A percentile compares a stretch with the other conserved stretches of the same genome.
Conservation (phyloP, 2,113 vertebrate species). For the Megaleporinus macrocephalus region DNA sequence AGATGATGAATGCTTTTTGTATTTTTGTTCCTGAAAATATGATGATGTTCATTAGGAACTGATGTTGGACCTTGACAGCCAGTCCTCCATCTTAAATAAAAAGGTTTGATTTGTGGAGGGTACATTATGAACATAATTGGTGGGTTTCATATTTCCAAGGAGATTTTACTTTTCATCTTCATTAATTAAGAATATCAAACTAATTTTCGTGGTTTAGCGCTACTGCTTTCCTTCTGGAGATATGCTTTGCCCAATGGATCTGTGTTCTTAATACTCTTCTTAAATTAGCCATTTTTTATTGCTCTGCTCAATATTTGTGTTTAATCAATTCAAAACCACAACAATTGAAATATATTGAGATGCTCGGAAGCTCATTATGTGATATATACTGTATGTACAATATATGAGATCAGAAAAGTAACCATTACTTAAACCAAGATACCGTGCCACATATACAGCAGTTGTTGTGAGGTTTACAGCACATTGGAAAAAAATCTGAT, state of each 20-base stretch:
- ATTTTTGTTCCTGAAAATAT: slow-evolving; percentile 17
- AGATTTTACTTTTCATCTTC: background rate
- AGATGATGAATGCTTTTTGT: slow-evolving; percentile 32
- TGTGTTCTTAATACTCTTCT: background rate
- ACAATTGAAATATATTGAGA: too few species aligned
- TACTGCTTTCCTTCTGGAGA: background rate
- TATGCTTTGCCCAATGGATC: background rate
- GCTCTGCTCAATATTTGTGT: too few species aligned
- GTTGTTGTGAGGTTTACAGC: too few species aligned
- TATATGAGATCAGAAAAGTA: too few species aligned
- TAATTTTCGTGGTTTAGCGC: background rate
- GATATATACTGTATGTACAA: too few species aligned
- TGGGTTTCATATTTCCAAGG: background rate
- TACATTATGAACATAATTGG: background rate
- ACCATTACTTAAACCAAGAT: too few species aligned
- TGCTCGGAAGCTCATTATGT: too few species aligned
- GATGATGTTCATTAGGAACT: slow-evolving; percentile 14
- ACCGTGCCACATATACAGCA: too few species aligned
- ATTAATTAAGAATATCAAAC: background rate
- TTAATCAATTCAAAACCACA: too few species aligned
- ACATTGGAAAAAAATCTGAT: too few species aligned
- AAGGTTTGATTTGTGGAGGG: background rate
- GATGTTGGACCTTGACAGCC: slow-evolving; percentile 26
- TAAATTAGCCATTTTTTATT: background rate
- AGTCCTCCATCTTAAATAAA: background rate